Evolutionary conservation across 2,888 invertebrate species (phyloP).

Genomic region (Abscondita cerata): DNA sequence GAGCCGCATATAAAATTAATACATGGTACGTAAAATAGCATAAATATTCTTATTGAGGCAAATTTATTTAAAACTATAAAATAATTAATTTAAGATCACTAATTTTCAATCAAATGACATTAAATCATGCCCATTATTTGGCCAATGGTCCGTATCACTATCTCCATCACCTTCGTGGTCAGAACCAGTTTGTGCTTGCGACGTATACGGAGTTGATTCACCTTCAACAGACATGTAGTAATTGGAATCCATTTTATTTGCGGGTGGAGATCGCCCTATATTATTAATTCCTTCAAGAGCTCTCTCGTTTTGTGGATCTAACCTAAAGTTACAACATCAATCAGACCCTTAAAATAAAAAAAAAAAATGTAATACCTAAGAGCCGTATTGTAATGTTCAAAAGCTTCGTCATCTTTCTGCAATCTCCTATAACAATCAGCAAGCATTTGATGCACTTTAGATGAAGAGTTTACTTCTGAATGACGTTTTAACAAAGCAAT

Average conservation of each 20-base stretch:
- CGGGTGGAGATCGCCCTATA: constrained; percentile 58
- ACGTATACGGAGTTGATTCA: constrained; percentile 59
- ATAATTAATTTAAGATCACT: no score
- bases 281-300: constrained; percentile 71
- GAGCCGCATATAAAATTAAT: no score
- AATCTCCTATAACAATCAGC: constrained; percentile 68
- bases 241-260: constrained; percentile 61
- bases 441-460: constrained; percentile 70
- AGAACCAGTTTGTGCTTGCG: constrained; percentile 59
- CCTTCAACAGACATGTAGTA: constrained; percentile 63
- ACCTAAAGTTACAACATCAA: constrained; percentile 51
- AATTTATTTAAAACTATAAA: no score
- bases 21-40: no score
- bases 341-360: not conserved
- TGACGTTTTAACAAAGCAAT: constrained; percentile 72
- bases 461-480: constrained; percentile 67
- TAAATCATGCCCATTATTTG: constrained; percentile 42
- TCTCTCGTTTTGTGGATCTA: constrained; percentile 70
- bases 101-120: constrained; percentile 33
- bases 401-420: constrained; percentile 72
- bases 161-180: constrained; percentile 54
- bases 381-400: constrained; percentile 72
- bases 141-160: constrained; percentile 57
- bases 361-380: constrained; percentile 59
- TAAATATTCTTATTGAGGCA: no score